Conservation (phyloP, 1,140 invertebrate genomes). For the Colletes latitarsis region DNA sequence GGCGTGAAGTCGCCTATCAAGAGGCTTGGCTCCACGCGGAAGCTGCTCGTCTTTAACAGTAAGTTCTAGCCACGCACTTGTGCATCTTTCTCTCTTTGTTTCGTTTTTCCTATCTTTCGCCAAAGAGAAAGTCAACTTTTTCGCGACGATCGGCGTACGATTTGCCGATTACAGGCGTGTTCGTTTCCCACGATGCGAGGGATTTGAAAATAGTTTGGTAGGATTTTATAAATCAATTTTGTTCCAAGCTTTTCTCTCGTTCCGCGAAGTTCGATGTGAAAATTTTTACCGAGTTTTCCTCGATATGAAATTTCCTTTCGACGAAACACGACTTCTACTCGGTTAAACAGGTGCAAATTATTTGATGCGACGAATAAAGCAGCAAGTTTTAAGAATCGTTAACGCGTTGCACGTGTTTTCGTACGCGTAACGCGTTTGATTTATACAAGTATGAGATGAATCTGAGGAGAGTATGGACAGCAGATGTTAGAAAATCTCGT, state of each 20-base stretch:
- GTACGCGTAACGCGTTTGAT: background rate
- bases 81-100: background rate
- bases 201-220: background rate
- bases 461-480: background rate
- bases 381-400: background rate
- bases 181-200: background rate
- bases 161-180: background rate
- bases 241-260: background rate
- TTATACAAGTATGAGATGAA: background rate
- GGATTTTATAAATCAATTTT: background rate
- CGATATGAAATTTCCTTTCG: too few relatives aligned
- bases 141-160: background rate
- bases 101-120: background rate
- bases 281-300: background rate
- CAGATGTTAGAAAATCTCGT: constrained; percentile 37
- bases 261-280: background rate
- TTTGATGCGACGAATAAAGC: background rate
- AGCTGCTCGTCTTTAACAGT: constrained; percentile 89
- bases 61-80: constrained; percentile 78
- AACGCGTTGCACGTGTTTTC: background rate
- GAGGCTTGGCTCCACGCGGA: constrained; percentile 89
- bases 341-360: constrained; percentile 37
- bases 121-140: constrained; percentile 22
- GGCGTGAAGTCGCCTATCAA: constrained; percentile 88
- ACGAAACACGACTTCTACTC: too few relatives aligned